These are phyloP conservation scores for Panagrolaimus sp. DNA, from an alignment of 1,140 invertebrate genomes.

Conservation along the genomic window DNA sequence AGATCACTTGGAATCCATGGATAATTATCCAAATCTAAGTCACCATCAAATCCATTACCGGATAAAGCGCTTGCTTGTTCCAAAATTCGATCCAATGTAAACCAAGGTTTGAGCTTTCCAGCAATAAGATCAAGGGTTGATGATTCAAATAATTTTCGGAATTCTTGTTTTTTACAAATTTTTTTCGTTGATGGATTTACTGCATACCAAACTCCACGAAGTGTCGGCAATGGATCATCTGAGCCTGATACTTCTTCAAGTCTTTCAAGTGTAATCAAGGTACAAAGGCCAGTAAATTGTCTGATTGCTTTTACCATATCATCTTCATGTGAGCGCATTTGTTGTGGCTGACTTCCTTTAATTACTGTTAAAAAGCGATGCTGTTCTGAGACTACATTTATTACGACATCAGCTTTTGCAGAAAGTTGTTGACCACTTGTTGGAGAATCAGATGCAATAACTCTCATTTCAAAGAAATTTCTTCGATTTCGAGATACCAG, in stretches of 20 bases:
- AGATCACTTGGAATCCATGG: conserved; percentile 29
- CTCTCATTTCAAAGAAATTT: conserved; percentile 41
- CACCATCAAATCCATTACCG: not conserved
- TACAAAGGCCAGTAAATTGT: conserved; percentile 47
- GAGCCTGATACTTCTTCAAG: conserved; percentile 34
- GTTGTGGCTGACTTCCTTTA: conserved; percentile 39
- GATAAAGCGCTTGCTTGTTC: conserved; percentile 19
- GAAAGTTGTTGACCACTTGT: conserved; percentile 39
- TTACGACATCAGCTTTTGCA: conserved; percentile 44
- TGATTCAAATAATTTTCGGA: conserved; percentile 49
- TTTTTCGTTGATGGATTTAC: conserved; percentile 45
- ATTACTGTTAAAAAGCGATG: conserved; percentile 49
- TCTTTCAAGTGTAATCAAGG: conserved; percentile 40
- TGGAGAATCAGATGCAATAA: conserved; percentile 51
- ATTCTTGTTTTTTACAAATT: conserved; percentile 51
- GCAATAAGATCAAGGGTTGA: conserved; percentile 36
- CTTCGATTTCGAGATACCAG: conserved; percentile 29
- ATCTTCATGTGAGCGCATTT: conserved; percentile 46
- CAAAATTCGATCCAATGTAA: conserved; percentile 34
- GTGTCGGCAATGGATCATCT: conserved; percentile 24
- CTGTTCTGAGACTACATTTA: conserved; percentile 43
- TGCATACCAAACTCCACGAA: conserved; percentile 49
- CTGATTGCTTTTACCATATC: conserved; percentile 41
- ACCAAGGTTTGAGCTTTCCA: conserved; percentile 51
- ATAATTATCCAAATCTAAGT: conserved; percentile 11